Evolutionary conservation across 2,113 vertebrate genomes (phyloP).

Genomic region (Actinemys pallida): DNA sequence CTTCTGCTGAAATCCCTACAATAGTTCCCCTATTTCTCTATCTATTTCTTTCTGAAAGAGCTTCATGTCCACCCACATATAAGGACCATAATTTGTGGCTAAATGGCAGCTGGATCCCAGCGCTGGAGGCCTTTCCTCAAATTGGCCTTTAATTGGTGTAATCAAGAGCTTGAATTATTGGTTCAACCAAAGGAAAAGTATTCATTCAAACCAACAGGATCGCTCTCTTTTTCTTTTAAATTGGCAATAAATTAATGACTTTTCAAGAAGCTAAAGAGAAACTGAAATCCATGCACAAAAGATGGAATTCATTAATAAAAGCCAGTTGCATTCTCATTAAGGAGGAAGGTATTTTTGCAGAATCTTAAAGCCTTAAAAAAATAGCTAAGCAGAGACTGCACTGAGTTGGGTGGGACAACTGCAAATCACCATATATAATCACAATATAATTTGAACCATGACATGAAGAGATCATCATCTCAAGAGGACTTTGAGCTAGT

Average conservation of each 20-base stretch:
- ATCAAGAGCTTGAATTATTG: constrained; percentile 89
- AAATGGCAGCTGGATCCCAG: constrained; percentile 86
- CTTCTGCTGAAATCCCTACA: constrained; percentile 60
- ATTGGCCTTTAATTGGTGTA: constrained; percentile 85
- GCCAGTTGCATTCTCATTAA: constrained; percentile 69
- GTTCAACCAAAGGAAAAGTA: constrained; percentile 80
- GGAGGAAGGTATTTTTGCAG: constrained; percentile 70
- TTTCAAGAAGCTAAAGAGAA: constrained; percentile 71
- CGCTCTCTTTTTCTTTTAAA: constrained; percentile 64
- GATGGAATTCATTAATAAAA: constrained; percentile 74
- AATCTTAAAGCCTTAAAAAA: constrained; percentile 65
- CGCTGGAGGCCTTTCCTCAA: constrained; percentile 82
- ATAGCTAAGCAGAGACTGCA: constrained; percentile 51
- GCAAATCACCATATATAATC: constrained; percentile 58
- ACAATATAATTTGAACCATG: constrained; percentile 76
- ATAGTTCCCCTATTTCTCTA: constrained; percentile 63
- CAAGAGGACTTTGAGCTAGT: constrained; percentile 70
- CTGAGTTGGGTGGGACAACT: constrained; percentile 65
- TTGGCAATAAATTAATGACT: constrained; percentile 82
- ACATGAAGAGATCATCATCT: constrained; percentile 76
- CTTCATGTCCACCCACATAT: constrained; percentile 87
- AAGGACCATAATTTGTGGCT: constrained; percentile 88
- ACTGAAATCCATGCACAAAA: constrained; percentile 75
- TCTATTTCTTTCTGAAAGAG: constrained; percentile 81
- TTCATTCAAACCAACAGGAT: constrained; percentile 65